These are phyloP conservation scores for Perdix hodgsoniae DNA, from an alignment of 2,797 vertebrate species.

Conservation along the genomic window DNA sequence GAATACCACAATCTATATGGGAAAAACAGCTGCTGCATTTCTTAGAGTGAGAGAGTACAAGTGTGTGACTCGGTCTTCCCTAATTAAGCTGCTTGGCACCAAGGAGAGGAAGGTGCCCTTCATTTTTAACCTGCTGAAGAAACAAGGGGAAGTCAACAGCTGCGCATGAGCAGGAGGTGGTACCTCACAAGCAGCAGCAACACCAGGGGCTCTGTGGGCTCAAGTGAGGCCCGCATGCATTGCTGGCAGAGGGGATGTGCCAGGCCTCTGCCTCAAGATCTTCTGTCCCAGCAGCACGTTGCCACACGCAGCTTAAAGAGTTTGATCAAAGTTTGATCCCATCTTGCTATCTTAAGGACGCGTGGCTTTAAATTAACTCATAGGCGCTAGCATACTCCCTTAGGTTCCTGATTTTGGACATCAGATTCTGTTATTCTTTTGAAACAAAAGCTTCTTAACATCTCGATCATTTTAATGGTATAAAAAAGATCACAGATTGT, in stretches of 20 bases:
- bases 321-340: not conserved
- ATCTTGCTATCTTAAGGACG: not conserved
- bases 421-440: not conserved
- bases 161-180: not conserved
- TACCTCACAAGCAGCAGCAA: not conserved
- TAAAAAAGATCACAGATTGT: accelerated
- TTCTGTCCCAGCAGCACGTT: not conserved
- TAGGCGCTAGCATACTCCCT: not conserved
- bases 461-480: not conserved
- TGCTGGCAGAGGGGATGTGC: not conserved
- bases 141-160: not conserved
- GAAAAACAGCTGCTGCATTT: slow-evolving; percentile 54
- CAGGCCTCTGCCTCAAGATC: not conserved
- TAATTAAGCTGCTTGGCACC: slow-evolving; percentile 32
- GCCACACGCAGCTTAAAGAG: not conserved
- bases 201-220: not conserved
- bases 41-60: slow-evolving; percentile 49
- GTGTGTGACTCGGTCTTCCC: slow-evolving; percentile 35
- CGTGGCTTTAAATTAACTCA: not conserved
- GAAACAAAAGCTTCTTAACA: not conserved
- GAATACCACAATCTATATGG: slow-evolving; percentile 32
- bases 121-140: slow-evolving; percentile 15
- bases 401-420: not conserved
- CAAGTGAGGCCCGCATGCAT: not conserved
- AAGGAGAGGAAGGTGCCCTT: slow-evolving; percentile 33